These are phyloP conservation scores for Cygnus atratus DNA, from an alignment of 2,113 vertebrate species.

Conservation along the genomic window DNA sequence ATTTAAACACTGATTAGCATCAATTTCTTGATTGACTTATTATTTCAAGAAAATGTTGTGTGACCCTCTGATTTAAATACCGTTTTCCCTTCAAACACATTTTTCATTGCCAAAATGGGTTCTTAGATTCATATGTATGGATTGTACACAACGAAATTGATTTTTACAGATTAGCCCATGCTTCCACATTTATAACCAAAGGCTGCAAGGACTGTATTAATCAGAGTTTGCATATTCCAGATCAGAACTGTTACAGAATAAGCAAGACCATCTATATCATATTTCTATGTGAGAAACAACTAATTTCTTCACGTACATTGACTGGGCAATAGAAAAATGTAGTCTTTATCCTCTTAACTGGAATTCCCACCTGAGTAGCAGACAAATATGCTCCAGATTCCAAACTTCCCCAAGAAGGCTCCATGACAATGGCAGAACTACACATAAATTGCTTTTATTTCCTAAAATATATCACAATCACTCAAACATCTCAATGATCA, in stretches of 20 bases:
- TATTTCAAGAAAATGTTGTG: conserved; percentile 19
- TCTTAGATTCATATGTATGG: not conserved
- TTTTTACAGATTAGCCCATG: not conserved
- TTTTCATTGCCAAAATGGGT: not conserved
- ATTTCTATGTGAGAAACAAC: not conserved
- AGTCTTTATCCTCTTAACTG: not conserved
- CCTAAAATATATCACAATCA: not conserved
- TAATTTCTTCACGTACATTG: not conserved
- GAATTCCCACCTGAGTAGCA: not conserved
- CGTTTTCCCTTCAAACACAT: not conserved
- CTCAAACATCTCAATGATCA: not conserved
- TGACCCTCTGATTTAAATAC: conserved; percentile 38
- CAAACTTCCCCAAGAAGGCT: not conserved
- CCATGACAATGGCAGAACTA: not conserved
- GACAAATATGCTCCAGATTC: not conserved
- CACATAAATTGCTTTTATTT: not conserved
- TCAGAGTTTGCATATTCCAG: not conserved
- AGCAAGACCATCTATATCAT: not conserved
- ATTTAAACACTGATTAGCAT: conserved; percentile 52
- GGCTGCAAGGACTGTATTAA: not conserved
- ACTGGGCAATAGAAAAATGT: not conserved
- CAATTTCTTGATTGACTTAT: conserved; percentile 23
- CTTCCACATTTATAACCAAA: not conserved
- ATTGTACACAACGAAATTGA: not conserved
- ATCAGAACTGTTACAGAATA: not conserved